phyloP scores from a whole-genome alignment of 1,140 invertebrate species.

The Aphelinus atriplicis region DNA sequence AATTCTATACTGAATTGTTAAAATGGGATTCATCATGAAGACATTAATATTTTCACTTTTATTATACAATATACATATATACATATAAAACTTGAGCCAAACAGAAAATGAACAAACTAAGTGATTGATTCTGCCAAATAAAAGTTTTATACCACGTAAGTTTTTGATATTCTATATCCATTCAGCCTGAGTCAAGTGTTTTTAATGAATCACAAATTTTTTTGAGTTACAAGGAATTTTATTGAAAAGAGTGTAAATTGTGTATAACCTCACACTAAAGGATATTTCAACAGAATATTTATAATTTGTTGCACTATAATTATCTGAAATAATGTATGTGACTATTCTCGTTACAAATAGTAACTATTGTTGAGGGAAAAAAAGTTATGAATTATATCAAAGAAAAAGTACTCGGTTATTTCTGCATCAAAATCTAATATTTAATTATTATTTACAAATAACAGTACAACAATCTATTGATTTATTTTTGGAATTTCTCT shows the following conservation, averaged over 20 bases:
- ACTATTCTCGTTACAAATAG: slow-evolving; percentile 54
- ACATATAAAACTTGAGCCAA: slow-evolving; percentile 18
- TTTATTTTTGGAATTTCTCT: neutral
- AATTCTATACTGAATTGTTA: too few species aligned
- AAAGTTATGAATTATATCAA: slow-evolving; percentile 20
- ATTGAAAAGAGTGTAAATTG: slow-evolving; percentile 25
- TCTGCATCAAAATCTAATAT: slow-evolving; percentile 23
- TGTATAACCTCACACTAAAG: slow-evolving; percentile 58
- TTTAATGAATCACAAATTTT: neutral
- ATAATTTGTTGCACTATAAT: slow-evolving; percentile 55
- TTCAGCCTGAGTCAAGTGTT: too few species aligned
- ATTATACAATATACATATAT: neutral
- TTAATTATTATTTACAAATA: slow-evolving; percentile 35
- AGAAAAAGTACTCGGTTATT: slow-evolving; percentile 20
- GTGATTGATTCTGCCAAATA: slow-evolving; percentile 13
- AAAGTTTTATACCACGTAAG: neutral
- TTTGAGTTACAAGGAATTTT: neutral
- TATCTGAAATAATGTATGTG: slow-evolving; percentile 52
- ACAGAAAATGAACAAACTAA: neutral
- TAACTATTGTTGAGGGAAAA: slow-evolving; percentile 41
- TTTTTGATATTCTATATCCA: too few species aligned
- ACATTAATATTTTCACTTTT: slow-evolving; percentile 11
- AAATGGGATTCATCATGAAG: too few species aligned
- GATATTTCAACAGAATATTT: slow-evolving; percentile 59
- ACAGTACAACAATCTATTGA: neutral